phyloP scores from a whole-genome alignment of 1,140 invertebrate genomes.

The Caenorhabditis remanei region DNA sequence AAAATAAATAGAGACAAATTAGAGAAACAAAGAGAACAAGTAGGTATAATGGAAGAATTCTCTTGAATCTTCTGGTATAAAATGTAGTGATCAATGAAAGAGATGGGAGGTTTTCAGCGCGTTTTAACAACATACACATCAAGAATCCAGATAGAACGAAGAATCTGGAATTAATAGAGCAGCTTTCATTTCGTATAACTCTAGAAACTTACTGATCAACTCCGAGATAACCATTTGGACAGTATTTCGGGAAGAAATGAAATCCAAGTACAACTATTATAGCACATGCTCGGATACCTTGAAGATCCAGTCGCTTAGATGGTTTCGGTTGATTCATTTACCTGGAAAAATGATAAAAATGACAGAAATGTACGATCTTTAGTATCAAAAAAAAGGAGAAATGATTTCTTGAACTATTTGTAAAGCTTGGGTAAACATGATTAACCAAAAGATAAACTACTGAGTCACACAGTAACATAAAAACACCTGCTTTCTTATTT shows the following conservation, averaged over 20 bases:
- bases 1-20: conserved; percentile 6
- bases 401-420: too few species aligned
- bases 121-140: conserved; percentile 13
- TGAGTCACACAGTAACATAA: too few species aligned
- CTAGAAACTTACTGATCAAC: conserved; percentile 6
- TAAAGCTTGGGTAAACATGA: too few species aligned
- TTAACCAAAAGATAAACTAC: too few species aligned
- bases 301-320: conserved; percentile 15
- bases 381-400: too few species aligned
- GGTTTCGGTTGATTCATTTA: not conserved
- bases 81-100: not conserved
- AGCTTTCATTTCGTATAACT: not conserved
- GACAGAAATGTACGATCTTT: too few species aligned
- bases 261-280: conserved; percentile 29
- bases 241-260: conserved; percentile 19
- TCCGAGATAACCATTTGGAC: conserved; percentile 9
- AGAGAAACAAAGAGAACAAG: not conserved
- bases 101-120: not conserved
- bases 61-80: not conserved
- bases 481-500: too few species aligned
- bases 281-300: conserved; percentile 15
- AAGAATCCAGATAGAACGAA: conserved; percentile 16
- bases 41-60: conserved; percentile 4
- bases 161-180: not conserved
- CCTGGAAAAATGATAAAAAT: not conserved